These are phyloP conservation scores for Arion vulgaris DNA, from an alignment of 1,140 invertebrate species.

Conservation along the genomic window DNA sequence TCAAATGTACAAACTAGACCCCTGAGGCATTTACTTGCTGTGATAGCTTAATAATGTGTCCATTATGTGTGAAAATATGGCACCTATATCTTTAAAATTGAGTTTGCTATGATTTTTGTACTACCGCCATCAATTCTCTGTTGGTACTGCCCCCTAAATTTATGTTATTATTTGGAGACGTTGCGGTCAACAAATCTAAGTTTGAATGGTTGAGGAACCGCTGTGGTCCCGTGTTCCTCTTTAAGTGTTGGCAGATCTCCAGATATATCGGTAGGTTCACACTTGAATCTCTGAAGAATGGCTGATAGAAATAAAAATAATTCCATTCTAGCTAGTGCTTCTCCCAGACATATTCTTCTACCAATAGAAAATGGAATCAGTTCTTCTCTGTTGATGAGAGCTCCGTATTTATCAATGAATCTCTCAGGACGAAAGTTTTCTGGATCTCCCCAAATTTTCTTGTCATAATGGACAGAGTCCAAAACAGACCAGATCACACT, in stretches of 20 bases:
- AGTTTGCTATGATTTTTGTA: too few species aligned
- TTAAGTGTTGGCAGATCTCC: neutral
- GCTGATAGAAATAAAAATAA: neutral
- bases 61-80: too few species aligned
- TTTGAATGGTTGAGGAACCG: neutral
- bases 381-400: neutral
- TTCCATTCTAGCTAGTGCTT: neutral
- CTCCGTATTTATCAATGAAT: neutral
- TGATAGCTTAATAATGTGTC: too few species aligned
- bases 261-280: neutral
- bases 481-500: neutral
- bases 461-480: neutral
- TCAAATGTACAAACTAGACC: too few species aligned
- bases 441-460: constrained; percentile 3
- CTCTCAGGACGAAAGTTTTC: constrained; percentile 5
- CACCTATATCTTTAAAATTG: too few species aligned
- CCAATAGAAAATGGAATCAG: constrained; percentile 1
- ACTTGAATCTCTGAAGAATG: neutral
- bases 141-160: too few species aligned
- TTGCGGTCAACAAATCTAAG: neutral
- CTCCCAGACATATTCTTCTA: neutral
- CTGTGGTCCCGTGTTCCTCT: neutral
- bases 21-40: too few species aligned
- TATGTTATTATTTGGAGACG: too few species aligned
- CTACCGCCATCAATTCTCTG: too few species aligned